These are phyloP conservation scores for Theristicus caerulescens DNA, from an alignment of 2,113 vertebrate genomes.

Conservation along the genomic window DNA sequence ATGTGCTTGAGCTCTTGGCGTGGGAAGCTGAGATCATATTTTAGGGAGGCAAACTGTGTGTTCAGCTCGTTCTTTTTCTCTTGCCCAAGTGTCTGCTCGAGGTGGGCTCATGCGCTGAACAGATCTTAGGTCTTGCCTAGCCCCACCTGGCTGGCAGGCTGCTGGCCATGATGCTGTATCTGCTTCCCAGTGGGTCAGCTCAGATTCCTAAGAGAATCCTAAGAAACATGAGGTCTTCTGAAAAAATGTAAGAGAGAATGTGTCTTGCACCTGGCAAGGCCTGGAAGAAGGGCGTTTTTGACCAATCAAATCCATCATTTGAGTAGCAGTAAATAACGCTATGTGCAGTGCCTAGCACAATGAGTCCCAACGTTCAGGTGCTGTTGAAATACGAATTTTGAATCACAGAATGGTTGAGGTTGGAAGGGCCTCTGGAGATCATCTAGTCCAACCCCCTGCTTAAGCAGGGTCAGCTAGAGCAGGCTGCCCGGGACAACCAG, in stretches of 20 bases:
- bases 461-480: neutral
- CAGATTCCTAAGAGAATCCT: neutral
- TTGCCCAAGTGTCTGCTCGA: neutral
- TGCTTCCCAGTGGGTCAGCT: neutral
- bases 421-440: neutral
- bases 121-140: neutral
- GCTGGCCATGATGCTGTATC: neutral
- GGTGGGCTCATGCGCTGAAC: neutral
- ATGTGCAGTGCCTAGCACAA: neutral
- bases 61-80: neutral
- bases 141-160: neutral
- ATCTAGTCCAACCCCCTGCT: neutral
- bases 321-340: neutral
- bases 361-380: neutral
- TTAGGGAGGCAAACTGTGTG: no score
- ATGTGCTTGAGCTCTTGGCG: neutral
- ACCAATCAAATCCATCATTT: neutral
- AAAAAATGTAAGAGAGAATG: neutral
- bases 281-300: neutral
- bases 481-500: neutral
- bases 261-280: neutral
- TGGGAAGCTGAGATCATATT: neutral
- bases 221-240: neutral
- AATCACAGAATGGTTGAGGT: neutral
- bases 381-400: neutral